These are phyloP conservation scores for Paracanthobrama guichenoti DNA, from an alignment of 2,113 vertebrate genomes.

Conservation along the genomic window DNA sequence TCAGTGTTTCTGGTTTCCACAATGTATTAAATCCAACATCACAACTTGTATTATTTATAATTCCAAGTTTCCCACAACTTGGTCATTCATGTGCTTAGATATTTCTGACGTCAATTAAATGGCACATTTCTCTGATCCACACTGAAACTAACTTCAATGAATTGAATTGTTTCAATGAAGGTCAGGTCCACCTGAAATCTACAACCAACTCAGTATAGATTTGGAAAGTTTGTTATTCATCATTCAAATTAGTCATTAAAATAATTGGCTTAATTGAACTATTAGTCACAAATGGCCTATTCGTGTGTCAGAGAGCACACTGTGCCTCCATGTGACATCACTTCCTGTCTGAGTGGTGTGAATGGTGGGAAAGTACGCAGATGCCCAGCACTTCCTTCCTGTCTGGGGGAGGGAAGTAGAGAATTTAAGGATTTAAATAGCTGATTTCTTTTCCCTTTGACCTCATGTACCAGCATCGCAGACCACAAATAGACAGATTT, in stretches of 20 bases:
- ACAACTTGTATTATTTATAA: not conserved
- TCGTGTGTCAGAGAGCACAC: not conserved
- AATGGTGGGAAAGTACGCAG: conserved; percentile 17
- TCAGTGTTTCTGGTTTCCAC: not conserved
- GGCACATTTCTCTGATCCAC: not conserved
- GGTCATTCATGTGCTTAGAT: not conserved
- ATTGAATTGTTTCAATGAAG: not conserved
- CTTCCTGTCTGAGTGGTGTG: conserved; percentile 12
- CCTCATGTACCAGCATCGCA: not conserved
- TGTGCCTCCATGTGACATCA: not conserved
- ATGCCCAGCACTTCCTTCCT: conserved; percentile 34
- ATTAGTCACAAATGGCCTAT: not conserved
- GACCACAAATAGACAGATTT: not conserved
- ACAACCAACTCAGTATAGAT: not conserved
- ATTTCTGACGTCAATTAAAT: not conserved
- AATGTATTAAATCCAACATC: not conserved
- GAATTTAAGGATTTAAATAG: conserved; percentile 27
- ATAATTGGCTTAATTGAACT: not conserved
- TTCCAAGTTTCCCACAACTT: not conserved
- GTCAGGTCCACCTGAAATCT: not conserved
- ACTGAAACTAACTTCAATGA: not conserved
- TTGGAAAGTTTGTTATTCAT: not conserved
- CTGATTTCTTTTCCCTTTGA: not conserved
- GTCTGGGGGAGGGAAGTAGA: conserved; percentile 1
- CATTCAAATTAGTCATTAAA: not conserved